These are phyloP conservation scores for Ciconia nigra DNA, from an alignment of 2,797 vertebrate genomes.

Conservation along the genomic window DNA sequence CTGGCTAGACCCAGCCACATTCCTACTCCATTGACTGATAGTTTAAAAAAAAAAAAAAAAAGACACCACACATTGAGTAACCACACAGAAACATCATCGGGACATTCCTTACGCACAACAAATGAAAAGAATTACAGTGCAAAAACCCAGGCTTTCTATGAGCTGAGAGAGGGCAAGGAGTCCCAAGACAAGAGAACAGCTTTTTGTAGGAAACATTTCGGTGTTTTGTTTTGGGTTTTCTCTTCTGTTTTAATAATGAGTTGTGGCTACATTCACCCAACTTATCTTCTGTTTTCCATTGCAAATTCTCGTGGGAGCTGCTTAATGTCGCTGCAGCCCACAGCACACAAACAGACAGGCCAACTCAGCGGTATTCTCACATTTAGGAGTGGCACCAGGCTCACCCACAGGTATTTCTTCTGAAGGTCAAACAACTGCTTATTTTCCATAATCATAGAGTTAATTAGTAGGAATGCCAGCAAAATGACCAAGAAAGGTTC, in stretches of 20 bases:
- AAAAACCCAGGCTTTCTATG: not conserved
- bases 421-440: not conserved
- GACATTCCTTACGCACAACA: not conserved
- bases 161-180: not conserved
- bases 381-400: not conserved
- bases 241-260: not conserved
- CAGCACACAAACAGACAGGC: rapidly evolving
- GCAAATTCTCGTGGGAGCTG: not conserved
- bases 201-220: not conserved
- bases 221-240: not conserved
- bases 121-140: not conserved
- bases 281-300: not conserved
- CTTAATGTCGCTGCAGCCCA: not conserved
- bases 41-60: not conserved
- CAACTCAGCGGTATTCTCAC: rapidly evolving
- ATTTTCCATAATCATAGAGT: not conserved
- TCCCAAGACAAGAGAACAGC: not conserved
- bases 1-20: not conserved
- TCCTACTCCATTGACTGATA: not conserved
- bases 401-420: not conserved
- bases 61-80: not conserved
- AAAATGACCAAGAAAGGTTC: not conserved
- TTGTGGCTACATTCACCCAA: not conserved
- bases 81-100: not conserved
- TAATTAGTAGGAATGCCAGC: not conserved